These are phyloP conservation scores for Palloptera scutellata DNA, from an alignment of 2,888 invertebrate species.

Conservation along the genomic window DNA sequence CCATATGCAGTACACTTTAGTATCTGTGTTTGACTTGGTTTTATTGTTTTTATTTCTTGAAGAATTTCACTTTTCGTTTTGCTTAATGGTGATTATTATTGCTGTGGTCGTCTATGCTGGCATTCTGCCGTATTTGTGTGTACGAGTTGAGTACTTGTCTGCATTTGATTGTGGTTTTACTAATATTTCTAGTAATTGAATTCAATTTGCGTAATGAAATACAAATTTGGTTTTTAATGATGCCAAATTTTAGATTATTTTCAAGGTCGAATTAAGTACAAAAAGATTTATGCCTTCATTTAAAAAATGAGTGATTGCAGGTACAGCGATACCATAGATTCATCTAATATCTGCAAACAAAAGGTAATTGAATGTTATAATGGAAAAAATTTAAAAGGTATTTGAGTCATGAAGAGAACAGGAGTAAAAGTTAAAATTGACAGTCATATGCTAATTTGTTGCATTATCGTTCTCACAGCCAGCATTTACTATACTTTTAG, in stretches of 20 bases:
- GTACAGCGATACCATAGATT: too few species aligned
- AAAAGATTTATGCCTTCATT: too few species aligned
- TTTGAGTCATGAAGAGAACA: too few species aligned
- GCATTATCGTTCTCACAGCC: too few species aligned
- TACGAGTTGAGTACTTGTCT: not conserved
- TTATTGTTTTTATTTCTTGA: not conserved
- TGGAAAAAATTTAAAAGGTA: too few species aligned
- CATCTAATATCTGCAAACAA: too few species aligned
- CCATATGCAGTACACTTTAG: too few species aligned
- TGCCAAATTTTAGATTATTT: not conserved
- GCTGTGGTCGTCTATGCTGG: not conserved
- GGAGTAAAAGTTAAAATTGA: too few species aligned
- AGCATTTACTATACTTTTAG: too few species aligned
- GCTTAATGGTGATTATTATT: slow-evolving; percentile 3
- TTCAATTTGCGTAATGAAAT: not conserved
- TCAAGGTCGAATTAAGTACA: not conserved
- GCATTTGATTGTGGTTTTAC: not conserved
- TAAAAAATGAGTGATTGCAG: too few species aligned
- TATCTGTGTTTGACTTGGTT: not conserved
- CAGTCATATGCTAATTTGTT: too few species aligned
- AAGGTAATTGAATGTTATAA: too few species aligned
- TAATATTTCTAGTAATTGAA: not conserved
- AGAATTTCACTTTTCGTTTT: not conserved
- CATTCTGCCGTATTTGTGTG: not conserved
- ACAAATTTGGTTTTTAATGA: not conserved